Evolutionary conservation across 1,140 invertebrate species (phyloP), one percentile per base, ranked within the genome.

Genomic region (Galendromus occidentalis): DNA sequence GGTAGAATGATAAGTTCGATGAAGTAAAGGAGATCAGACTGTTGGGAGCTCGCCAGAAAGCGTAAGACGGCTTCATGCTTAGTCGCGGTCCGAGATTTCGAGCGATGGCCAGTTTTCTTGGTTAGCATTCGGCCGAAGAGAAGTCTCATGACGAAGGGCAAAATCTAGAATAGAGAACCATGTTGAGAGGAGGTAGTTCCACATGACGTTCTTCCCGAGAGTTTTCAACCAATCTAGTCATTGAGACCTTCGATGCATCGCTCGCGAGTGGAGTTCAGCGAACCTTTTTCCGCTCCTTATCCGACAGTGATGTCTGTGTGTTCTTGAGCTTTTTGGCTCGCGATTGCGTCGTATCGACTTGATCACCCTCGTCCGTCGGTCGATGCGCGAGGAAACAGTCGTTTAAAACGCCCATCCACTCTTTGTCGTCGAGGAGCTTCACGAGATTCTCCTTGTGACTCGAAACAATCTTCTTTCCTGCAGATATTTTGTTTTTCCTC

Each of bases 361-460:
- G 33, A 9, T 39, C 9, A 9, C 4, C 4, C 33, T 39, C 33
- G 9, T 39, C 33, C 4, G 33, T 39, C 4, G 33, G 33, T 39
- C 33, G 25, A 22, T 59, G n/a, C 1, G 51, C 51, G 25, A 59
- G 22, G 33, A 59, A 59, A 59, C 22, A 20, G 14, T 59, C 51
- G 51, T 59, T 59, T 17, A 59, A 22, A 25, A 59, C 51, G 20
- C 33, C 33, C 51, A 59, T 59, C 51, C 51, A 59, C 9, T 59
- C 86, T 68, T 87, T 87, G 51, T 93, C 89, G 73, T 91, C 85
- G 0, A 93, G 80, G 18, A 93, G 77, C 67, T 82, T 83, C 67
- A 83, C 80, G 7, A 94, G 73, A 72, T 87, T 81, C 20, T 83
- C 82, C 63, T 65, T 17, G 67, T 18, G 25, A 17, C 64, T 5